A percentile compares a stretch with the other conserved stretches of the same genome.
Evolutionary conservation across 2,113 vertebrate genomes (phyloP).

Genomic region (Chinchilla lanigera): DNA sequence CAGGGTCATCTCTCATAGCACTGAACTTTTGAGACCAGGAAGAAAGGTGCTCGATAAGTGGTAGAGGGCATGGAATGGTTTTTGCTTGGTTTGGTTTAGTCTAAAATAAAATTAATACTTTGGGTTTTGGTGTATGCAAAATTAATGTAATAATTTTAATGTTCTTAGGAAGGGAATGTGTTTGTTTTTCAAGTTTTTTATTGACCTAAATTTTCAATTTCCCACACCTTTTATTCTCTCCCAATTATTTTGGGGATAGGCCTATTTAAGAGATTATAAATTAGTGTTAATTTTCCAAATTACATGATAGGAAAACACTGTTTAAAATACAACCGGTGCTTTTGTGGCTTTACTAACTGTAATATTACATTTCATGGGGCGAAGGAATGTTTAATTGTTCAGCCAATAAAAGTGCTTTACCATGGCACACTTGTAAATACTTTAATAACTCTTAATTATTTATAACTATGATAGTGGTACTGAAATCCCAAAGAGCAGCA

Average conservation of each 20-base stretch:
- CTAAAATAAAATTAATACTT: background rate
- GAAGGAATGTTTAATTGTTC: slow-evolving; percentile 54
- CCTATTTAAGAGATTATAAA: slow-evolving; percentile 55
- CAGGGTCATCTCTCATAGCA: slow-evolving; percentile 35
- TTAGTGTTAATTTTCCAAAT: slow-evolving; percentile 65
- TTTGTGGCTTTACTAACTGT: slow-evolving; percentile 55
- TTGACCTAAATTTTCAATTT: slow-evolving; percentile 51
- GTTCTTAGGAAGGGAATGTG: background rate
- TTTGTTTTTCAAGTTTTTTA: slow-evolving; percentile 47
- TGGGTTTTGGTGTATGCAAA: background rate
- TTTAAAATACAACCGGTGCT: slow-evolving; percentile 25
- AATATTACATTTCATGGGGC: background rate
- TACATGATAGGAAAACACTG: slow-evolving; percentile 9
- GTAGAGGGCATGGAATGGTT: background rate
- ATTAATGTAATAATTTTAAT: slow-evolving; percentile 39
- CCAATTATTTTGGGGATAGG: background rate
- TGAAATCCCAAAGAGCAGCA: background rate
- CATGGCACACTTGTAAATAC: slow-evolving; percentile 28
- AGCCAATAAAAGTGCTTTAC: slow-evolving; percentile 48
- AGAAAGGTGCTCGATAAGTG: slow-evolving; percentile 1
- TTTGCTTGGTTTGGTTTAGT: background rate
- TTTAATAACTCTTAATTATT: slow-evolving; percentile 55
- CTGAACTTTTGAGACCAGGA: background rate
- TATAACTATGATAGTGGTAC: background rate
- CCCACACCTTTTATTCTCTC: background rate